Base-by-base conservation (phyloP, 2,888 invertebrate genomes). In the Gastracanthus pulcherrimus region DNA sequence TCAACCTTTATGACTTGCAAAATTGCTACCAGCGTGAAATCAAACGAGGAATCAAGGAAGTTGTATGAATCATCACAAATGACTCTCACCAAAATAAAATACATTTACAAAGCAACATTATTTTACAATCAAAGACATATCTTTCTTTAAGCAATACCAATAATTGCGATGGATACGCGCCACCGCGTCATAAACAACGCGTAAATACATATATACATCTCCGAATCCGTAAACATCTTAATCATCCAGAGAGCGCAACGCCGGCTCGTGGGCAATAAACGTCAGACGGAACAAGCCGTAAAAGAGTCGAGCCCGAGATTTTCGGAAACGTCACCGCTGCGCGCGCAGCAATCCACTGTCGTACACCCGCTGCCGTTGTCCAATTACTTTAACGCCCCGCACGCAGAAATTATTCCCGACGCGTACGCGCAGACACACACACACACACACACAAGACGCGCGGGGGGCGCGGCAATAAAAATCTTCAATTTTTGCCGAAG, bases 161-260 rank as follows among this genome's bases (percentile, higher is more conserved):
- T 82, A 62, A 76, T 72, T 55, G 29, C 48, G 55, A 74, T 34
- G 67, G 66, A 74, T 67, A 26, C 71, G 16, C 29, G n/a, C n/a
- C n/a, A n/a, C n/a, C n/a, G n/a, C 23, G 26, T n/a, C 79, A 36
- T 76, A 78, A 78, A 76, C 16, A 41, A 9, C 9, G n/a, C 29
- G 23, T 19, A 45, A 5, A 41, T 11, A 67, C 16, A 75, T 67
- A 64, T 51, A 74, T n/a, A n/a, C n/a, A n/a, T 72, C 75, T 55
- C 64, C 51, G 75, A 80, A 80, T 78, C 77, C 70, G 80, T 71
- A 83, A 83, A 83, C 80, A 80, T 80, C 80, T 80, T 83, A 83
- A 83, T 83, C 82, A 83, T 80, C 66, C 66, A 74, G 19, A 75
- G 67, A n/a, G 11, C 58, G 72, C 48, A 29, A 38, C 67, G 6